Evolutionary conservation across 2,113 vertebrate genomes (phyloP), one percentile per base, ranked within the genome.

Genomic region (Stictonetta naevosa): DNA sequence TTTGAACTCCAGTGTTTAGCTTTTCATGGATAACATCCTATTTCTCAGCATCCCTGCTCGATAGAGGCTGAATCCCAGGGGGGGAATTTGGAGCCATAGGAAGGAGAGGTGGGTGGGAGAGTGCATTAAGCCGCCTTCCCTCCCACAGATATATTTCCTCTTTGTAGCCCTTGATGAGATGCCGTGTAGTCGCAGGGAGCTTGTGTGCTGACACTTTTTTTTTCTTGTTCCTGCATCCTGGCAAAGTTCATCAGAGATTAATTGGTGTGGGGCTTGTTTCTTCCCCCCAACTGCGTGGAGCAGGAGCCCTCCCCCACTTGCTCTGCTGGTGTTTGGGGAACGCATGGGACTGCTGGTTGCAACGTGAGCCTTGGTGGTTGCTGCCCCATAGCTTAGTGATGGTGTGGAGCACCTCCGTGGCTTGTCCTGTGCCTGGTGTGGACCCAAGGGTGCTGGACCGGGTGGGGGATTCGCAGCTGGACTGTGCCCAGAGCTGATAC

Each of bases 61-160:
- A 15, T 26, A n/a, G 79, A 38, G 0, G 4, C 31, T 0, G 10
- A 55, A 16, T 92, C 83, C 94, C 88, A 33, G 46, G 0, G 33
- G 86, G 38, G 20, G 42, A 25, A 52, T 81, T 21, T 8, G 80
- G 80, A 88, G 60, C 88, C 80, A 42, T 90, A 81, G 91, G 96
- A 97, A 96, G 76, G 76, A 92, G 92, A 63, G 73, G 33, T 77
- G 96, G 83, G 86, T 95, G 94, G 94, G 92, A 93, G 62, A 72
- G 53, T 6, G 0, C 66, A 23, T 64, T 72, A 72, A 84, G 64
- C 68, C 22, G 64, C 42, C 0, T 1, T 72, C 86, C 73, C 86
- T 95, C 92, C 94, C 83, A 88, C 1, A 0, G 71, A 16, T 90
- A 56, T n/a, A 17, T 91, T 97, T 96, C 91, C 95, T 96, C 80